Conservation (phyloP, 2,113 vertebrate species). For the Maylandia zebra region DNA sequence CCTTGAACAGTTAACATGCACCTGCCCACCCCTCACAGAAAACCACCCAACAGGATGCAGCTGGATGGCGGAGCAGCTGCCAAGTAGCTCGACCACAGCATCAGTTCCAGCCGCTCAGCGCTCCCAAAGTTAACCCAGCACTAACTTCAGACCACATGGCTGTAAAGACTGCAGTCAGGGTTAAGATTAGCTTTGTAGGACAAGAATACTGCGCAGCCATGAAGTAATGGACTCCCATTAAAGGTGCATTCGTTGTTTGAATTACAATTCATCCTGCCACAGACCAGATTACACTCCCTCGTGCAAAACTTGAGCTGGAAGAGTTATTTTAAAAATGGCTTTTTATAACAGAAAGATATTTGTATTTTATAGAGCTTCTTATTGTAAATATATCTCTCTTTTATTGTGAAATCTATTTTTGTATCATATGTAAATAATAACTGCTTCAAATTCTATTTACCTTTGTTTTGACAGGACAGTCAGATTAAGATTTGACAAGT, state of each 20-base stretch:
- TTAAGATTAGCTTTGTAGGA: neutral
- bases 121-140: neutral
- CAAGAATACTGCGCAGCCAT: neutral
- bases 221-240: neutral
- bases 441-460: constrained; percentile 49
- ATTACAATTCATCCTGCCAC: neutral
- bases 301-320: constrained; percentile 69
- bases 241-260: neutral
- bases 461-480: constrained; percentile 26
- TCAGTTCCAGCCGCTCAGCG: neutral
- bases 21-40: neutral
- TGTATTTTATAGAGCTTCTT: constrained; percentile 86
- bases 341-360: constrained; percentile 81
- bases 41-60: constrained; percentile 32
- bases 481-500: constrained; percentile 6
- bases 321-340: constrained; percentile 80
- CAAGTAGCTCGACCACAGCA: neutral
- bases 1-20: neutral
- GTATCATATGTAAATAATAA: constrained; percentile 77
- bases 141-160: neutral
- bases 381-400: constrained; percentile 70
- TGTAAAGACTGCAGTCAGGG: neutral
- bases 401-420: constrained; percentile 93
- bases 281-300: constrained; percentile 15
- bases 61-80: constrained; percentile 19